Evolutionary conservation across 2,113 vertebrate species (phyloP).

Genomic region (Syrmaticus mikado): DNA sequence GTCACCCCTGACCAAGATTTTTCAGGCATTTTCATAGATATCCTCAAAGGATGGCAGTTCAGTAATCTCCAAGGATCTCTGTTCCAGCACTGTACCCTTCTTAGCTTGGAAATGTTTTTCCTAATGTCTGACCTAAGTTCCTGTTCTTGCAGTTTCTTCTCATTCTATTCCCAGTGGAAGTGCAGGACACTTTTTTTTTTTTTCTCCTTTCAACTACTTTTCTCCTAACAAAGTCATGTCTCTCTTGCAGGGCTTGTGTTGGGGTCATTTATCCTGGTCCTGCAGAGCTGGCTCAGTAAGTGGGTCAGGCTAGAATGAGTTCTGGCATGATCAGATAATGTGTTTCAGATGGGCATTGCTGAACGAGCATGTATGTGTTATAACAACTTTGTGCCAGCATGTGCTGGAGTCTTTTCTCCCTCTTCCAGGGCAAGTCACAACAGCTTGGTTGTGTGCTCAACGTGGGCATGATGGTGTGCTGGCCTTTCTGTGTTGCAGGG

Average conservation of each 20-base stretch:
- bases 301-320: not conserved
- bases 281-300: not conserved
- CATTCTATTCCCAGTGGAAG: not conserved
- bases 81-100: not conserved
- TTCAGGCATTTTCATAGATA: not conserved
- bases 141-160: not conserved
- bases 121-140: not conserved
- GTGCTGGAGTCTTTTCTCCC: not conserved
- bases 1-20: not conserved
- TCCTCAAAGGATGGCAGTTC: not conserved
- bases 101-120: not conserved
- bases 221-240: not conserved
- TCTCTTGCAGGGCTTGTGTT: not conserved
- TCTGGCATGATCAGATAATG: not conserved
- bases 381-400: not conserved
- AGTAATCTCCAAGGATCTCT: not conserved
- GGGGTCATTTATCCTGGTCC: not conserved
- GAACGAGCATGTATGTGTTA: accelerated
- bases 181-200: not conserved
- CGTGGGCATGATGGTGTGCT: accelerated
- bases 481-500: not conserved
- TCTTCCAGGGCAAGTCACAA: not conserved
- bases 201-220: not conserved
- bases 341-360: not conserved
- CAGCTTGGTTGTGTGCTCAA: not conserved